These are phyloP conservation scores for Sisyra nigra DNA, from an alignment of 2,888 invertebrate genomes.

Conservation along the genomic window DNA sequence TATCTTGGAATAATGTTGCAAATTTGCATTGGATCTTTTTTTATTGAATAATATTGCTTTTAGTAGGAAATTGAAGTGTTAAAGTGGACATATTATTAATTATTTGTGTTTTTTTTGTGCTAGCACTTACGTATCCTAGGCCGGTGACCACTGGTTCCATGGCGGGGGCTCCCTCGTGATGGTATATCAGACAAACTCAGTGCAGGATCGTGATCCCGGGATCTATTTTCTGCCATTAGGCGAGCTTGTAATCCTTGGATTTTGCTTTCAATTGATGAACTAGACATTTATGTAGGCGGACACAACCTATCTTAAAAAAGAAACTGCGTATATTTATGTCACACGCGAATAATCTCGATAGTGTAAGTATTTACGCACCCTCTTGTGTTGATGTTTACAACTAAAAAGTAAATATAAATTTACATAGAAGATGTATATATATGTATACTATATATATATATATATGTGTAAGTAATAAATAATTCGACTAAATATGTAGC, in stretches of 20 bases:
- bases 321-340: not conserved
- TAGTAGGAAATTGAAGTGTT: not conserved
- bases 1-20: not conserved
- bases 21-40: not conserved
- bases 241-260: constrained; percentile 69
- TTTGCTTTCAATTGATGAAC: constrained; percentile 60
- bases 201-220: constrained; percentile 24
- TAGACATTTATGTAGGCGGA: constrained; percentile 37
- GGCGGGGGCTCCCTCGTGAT: constrained; percentile 25
- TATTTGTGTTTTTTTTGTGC: not conserved
- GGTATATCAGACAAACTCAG: constrained; percentile 24
- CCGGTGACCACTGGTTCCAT: constrained; percentile 29
- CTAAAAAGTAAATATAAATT: no score
- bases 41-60: not conserved
- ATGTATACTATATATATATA: no score
- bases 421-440: no score
- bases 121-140: constrained; percentile 11
- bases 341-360: no score
- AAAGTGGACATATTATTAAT: not conserved
- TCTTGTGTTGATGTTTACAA: no score
- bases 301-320: constrained; percentile 8
- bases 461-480: no score
- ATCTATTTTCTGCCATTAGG: constrained; percentile 42
- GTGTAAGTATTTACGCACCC: no score
- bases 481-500: no score